Conservation (phyloP, 2,888 invertebrate genomes). For the Conus canariensis region DNA sequence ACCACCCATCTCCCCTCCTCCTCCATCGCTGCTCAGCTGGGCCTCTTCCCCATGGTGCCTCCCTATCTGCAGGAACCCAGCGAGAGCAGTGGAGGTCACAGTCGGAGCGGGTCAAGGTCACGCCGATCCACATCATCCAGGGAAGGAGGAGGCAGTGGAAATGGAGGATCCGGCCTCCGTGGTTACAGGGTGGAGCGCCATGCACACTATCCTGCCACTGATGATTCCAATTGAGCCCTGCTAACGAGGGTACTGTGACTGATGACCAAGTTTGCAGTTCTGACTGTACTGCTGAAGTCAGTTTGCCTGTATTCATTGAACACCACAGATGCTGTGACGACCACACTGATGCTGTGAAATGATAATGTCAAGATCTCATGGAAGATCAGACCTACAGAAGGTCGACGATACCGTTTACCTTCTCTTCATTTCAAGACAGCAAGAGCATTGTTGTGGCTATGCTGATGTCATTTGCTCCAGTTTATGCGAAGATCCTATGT, state of each 20-base stretch:
- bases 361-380: background rate
- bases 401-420: too few relatives aligned
- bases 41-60: background rate
- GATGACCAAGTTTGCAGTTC: background rate
- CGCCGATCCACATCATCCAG: background rate
- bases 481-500: too few relatives aligned
- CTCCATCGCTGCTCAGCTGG: background rate
- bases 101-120: constrained; percentile 33
- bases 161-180: constrained; percentile 4
- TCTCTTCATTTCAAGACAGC: too few relatives aligned
- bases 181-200: constrained; percentile 33
- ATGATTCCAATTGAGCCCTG: constrained; percentile 25
- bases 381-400: too few relatives aligned
- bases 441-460: too few relatives aligned
- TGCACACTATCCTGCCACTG: constrained; percentile 1
- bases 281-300: background rate
- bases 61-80: background rate
- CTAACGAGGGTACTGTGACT: background rate
- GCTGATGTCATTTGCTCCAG: too few relatives aligned
- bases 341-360: too few relatives aligned
- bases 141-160: background rate
- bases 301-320: too few relatives aligned
- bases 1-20: background rate
- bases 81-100: constrained; percentile 1
- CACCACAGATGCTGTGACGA: too few relatives aligned